Evolutionary conservation across 2,797 vertebrate genomes (phyloP).

Genomic region (Tadarida brasiliensis): DNA sequence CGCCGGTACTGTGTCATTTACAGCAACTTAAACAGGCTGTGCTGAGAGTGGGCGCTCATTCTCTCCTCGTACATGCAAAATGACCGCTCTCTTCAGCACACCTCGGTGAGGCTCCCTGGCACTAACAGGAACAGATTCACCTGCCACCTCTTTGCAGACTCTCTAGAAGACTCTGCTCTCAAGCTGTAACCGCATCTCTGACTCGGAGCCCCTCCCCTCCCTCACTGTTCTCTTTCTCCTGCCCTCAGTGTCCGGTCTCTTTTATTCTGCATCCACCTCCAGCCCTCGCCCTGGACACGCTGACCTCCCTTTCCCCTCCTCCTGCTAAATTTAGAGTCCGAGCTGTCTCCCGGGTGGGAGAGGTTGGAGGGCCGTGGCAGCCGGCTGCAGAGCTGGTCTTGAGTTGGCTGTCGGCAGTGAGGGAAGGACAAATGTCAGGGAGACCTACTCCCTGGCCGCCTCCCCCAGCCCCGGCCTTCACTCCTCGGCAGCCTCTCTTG

Average conservation of each 20-base stretch:
- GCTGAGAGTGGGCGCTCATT: not conserved
- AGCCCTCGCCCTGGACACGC: slow-evolving; percentile 66
- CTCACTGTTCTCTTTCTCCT: not conserved
- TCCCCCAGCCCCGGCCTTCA: not conserved
- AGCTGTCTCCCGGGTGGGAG: slow-evolving; percentile 78
- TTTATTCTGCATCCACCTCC: slow-evolving; percentile 62
- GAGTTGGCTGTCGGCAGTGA: slow-evolving; percentile 71
- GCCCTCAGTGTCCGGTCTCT: slow-evolving; percentile 49
- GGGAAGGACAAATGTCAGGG: slow-evolving; percentile 81
- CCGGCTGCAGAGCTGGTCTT: slow-evolving; percentile 66
- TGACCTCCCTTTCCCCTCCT: slow-evolving; percentile 67
- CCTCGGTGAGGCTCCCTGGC: not conserved
- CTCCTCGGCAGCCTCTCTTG: slow-evolving; percentile 67
- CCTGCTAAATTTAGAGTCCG: slow-evolving; percentile 81
- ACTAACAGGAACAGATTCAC: not conserved
- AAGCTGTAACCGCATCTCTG: not conserved
- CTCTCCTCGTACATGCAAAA: slow-evolving; percentile 57
- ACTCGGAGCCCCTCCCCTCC: not conserved
- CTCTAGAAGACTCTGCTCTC: slow-evolving; percentile 32
- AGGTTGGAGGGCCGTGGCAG: slow-evolving; percentile 72
- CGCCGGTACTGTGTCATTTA: not conserved
- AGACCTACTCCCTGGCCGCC: slow-evolving; percentile 54
- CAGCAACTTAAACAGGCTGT: not conserved
- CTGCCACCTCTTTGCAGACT: not conserved
- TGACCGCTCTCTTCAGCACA: slow-evolving; percentile 13